Evolutionary conservation across 2,888 invertebrate species (phyloP), one percentile per base, ranked within the genome.

Genomic region (Drosophila helvetica): DNA sequence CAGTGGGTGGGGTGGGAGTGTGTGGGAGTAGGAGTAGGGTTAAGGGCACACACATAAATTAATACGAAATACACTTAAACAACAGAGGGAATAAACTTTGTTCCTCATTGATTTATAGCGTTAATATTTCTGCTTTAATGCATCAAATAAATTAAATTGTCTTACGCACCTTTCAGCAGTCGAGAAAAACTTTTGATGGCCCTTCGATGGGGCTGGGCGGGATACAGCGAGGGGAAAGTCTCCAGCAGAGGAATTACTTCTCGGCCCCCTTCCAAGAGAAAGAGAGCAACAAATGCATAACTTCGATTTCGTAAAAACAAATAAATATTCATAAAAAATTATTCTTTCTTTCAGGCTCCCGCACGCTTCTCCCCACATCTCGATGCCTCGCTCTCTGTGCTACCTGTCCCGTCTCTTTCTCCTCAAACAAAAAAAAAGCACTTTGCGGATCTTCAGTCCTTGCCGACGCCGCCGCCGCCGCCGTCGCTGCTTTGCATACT

Each of bases 81-180:
- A 70, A 77, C 79, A 68, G 75, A 80, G 59, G 70, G 74, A 76
- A 71, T 55, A 33, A 74, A 58, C 48, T 73, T 73, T 60, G 64
- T 30, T 57, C 45, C 71, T 69, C 77, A 85, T 88, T 85, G 85
- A 85, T 85, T 85, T 85, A 85, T 85, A 71, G 85, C 85, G 72
- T 73, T 85, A 83, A 85, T 85, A 85, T 85, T 83, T 85, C 77
- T 83, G 74, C 84, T 88, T 86, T 88, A 85, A 88, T 85, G 88
- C 85, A 74, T 80, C 80, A 86, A 88, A 85, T 88, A 85, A 85
- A 85, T 85, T 85, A 85, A 88, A 85, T 85, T 88, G 85, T 83
- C 85, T 86, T 86, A 80, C 88, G 86, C 86, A 85, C 86, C 88
- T 85, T 88, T 76, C 72, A 67, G 52, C 71, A 68, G 68, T 68